Evolutionary conservation across 2,113 vertebrate species (phyloP).

Genomic region (Andinoacara biseriatus): DNA sequence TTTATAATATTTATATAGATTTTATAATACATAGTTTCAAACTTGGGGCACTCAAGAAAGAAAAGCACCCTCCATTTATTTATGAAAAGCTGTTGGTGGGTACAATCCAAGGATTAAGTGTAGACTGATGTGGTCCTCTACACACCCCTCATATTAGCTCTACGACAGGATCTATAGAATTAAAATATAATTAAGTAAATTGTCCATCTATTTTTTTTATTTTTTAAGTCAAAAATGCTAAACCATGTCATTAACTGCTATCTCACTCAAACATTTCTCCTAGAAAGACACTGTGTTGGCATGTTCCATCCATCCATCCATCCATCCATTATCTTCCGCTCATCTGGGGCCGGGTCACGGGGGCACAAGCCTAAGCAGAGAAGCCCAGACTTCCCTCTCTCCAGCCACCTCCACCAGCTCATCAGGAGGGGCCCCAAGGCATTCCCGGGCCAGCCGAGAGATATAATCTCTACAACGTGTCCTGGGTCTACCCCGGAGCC

Average conservation of each 20-base stretch:
- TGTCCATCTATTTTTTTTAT: neutral
- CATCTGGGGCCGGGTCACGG: too few relatives aligned
- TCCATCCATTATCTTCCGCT: too few relatives aligned
- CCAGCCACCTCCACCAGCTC: too few relatives aligned
- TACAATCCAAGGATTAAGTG: neutral
- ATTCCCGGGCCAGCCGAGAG: too few relatives aligned
- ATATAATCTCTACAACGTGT: too few relatives aligned
- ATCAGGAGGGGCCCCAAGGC: too few relatives aligned
- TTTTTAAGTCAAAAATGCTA: neutral
- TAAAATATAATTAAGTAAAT: neutral
- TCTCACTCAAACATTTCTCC: neutral
- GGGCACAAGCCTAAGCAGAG: too few relatives aligned
- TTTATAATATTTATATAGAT: too few relatives aligned
- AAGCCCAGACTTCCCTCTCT: too few relatives aligned
- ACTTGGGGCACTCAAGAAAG: neutral
- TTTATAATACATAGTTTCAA: neutral
- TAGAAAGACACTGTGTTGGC: neutral
- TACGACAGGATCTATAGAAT: neutral
- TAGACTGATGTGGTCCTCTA: neutral
- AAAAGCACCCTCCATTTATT: neutral
- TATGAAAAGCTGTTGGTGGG: neutral
- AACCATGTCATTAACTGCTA: neutral
- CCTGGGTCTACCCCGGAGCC: too few relatives aligned
- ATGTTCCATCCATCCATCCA: too few relatives aligned
- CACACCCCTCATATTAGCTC: neutral